phyloP scores from a whole-genome alignment of 1,140 invertebrate genomes.

The Phenacoccus solenopsis region DNA sequence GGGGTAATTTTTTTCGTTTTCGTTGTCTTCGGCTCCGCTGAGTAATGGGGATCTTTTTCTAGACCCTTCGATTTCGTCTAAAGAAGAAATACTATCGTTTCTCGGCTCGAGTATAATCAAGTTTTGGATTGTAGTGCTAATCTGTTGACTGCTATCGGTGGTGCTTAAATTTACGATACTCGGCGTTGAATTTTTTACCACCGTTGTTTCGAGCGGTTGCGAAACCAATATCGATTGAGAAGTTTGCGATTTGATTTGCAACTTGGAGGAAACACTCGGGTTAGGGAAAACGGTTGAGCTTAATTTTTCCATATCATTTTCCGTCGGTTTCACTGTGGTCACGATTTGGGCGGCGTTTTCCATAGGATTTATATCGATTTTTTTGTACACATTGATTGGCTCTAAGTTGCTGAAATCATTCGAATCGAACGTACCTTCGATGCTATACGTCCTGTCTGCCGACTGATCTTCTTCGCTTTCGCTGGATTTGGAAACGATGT shows the following conservation, averaged over 20 bases:
- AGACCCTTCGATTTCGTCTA: not conserved
- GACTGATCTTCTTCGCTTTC: not conserved
- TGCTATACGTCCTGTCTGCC: not conserved
- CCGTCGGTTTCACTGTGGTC: not conserved
- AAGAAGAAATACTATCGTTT: not conserved
- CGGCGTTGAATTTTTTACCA: too few species aligned
- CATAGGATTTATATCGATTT: constrained; percentile 4
- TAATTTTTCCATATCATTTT: not conserved
- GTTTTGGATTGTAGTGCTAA: not conserved
- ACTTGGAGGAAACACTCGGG: not conserved
- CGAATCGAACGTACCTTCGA: constrained; percentile 9
- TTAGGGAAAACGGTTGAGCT: too few species aligned
- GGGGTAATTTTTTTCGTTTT: not conserved
- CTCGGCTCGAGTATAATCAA: not conserved
- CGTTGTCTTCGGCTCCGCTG: not conserved
- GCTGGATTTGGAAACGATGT: constrained; percentile 6
- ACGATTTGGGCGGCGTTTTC: not conserved
- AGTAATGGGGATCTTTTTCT: not conserved
- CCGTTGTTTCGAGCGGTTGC: not conserved
- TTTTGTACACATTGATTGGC: not conserved
- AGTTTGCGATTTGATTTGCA: not conserved
- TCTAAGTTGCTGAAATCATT: not conserved
- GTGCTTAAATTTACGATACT: not conserved
- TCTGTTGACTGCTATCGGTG: not conserved
- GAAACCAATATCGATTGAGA: too few species aligned